Evolutionary conservation across 2,888 invertebrate species (phyloP).

Genomic region (Lottia scabra): DNA sequence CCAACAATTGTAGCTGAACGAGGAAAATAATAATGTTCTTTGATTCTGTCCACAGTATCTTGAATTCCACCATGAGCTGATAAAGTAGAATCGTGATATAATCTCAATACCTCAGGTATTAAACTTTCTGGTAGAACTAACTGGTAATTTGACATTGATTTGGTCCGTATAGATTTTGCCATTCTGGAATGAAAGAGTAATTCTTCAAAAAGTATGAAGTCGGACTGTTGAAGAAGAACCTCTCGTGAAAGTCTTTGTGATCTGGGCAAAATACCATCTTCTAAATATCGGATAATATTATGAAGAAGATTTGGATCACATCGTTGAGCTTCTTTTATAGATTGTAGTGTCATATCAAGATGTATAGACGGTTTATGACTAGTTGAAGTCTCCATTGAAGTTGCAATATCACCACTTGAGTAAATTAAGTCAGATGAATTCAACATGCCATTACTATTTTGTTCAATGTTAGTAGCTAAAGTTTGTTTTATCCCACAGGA

Average conservation of each 20-base stretch:
- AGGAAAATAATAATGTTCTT: constrained; percentile 21
- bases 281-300: constrained; percentile 10
- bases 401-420: too few species aligned
- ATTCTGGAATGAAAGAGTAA: constrained; percentile 25
- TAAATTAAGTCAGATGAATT: too few species aligned
- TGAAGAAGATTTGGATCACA: constrained; percentile 1
- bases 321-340: too few species aligned
- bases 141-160: constrained; percentile 19
- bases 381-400: too few species aligned
- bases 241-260: constrained; percentile 22
- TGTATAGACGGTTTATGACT: too few species aligned
- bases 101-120: constrained; percentile 16
- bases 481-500: too few species aligned
- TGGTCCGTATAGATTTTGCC: constrained; percentile 23
- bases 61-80: constrained; percentile 28
- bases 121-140: constrained; percentile 23
- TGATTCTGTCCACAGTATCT: constrained; percentile 24
- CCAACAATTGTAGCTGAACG: constrained; percentile 12
- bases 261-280: constrained; percentile 13
- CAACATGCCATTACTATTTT: too few species aligned
- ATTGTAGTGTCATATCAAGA: too few species aligned
- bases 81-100: constrained; percentile 24
- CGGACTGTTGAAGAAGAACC: constrained; percentile 20
- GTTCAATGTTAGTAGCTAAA: too few species aligned
- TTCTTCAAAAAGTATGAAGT: constrained; percentile 24